Percentiles rank a stretch among this genome's conserved stretches.
phyloP scores from a whole-genome alignment of 2,888 invertebrate genomes.

The Harpagoxenus sublaevis region DNA sequence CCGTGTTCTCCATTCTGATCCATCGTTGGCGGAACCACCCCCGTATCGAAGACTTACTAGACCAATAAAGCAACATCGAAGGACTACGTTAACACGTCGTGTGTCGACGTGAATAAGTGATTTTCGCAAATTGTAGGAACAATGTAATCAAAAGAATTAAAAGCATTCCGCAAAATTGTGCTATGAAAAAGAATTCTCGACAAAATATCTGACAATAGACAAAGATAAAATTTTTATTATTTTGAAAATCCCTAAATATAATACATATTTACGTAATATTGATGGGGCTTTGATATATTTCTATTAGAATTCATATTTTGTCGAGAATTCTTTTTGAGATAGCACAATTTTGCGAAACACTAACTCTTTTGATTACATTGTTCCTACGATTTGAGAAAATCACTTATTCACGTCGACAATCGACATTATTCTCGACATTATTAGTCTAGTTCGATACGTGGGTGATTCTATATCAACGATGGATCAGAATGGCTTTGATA shows the following conservation, averaged over 20 bases:
- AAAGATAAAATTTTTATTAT: slow-evolving; percentile 9
- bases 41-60: not conserved
- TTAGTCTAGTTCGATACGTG: no score
- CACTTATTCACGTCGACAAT: no score
- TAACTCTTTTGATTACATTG: no score
- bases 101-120: not conserved
- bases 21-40: slow-evolving; percentile 46
- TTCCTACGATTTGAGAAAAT: no score
- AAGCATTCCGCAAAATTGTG: not conserved
- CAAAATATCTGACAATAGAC: not conserved
- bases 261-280: not conserved
- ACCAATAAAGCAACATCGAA: slow-evolving; percentile 32
- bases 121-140: not conserved
- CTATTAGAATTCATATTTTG: not conserved
- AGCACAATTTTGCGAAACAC: no score
- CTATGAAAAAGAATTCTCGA: not conserved
- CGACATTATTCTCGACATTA: no score
- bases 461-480: no score
- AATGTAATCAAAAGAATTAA: not conserved
- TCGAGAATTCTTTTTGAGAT: no score
- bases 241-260: not conserved
- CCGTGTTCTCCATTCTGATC: slow-evolving; percentile 59
- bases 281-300: not conserved
- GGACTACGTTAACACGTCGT: not conserved
- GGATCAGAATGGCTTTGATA: not conserved